These are phyloP conservation scores for Rambutsinella grinnellia DNA, from an alignment of 2,888 invertebrate species.

Conservation along the genomic window DNA sequence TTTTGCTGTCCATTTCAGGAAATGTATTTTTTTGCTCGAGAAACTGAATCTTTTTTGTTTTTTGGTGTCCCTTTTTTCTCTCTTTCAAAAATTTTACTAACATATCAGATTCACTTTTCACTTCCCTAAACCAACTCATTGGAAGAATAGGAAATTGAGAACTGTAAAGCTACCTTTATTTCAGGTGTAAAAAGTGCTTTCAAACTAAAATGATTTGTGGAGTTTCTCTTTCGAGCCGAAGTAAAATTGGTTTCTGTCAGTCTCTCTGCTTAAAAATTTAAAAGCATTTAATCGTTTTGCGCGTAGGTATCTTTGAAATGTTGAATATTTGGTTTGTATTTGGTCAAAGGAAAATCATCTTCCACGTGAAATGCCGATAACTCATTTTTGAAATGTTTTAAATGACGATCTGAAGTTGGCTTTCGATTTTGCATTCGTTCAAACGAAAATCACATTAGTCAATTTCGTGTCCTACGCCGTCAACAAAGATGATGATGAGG, in stretches of 20 bases:
- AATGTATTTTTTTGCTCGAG: too few species aligned
- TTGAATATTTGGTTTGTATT: background rate
- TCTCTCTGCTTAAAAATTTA: background rate
- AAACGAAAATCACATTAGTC: background rate
- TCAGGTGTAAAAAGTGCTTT: background rate
- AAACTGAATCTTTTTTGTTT: too few species aligned
- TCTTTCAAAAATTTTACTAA: background rate
- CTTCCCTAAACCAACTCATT: background rate
- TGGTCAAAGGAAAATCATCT: background rate
- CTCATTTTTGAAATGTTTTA: too few species aligned
- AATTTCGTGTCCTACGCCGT: background rate
- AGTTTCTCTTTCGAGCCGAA: too few species aligned
- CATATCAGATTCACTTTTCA: background rate
- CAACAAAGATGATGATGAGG: constrained; percentile 21
- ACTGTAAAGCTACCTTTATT: background rate
- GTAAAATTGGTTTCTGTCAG: background rate
- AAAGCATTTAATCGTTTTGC: background rate
- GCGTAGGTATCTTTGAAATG: background rate
- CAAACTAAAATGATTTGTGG: background rate
- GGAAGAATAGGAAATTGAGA: background rate
- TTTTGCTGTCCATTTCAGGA: constrained; percentile 1
- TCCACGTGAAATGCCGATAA: too few species aligned
- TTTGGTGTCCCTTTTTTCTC: constrained; percentile 1
- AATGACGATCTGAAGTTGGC: too few species aligned
- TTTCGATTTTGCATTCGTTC: background rate